Percentiles rank a stretch among this genome's conserved stretches.
Conservation (phyloP, 2,113 vertebrate species). For the Beaufortia kweichowensis region DNA sequence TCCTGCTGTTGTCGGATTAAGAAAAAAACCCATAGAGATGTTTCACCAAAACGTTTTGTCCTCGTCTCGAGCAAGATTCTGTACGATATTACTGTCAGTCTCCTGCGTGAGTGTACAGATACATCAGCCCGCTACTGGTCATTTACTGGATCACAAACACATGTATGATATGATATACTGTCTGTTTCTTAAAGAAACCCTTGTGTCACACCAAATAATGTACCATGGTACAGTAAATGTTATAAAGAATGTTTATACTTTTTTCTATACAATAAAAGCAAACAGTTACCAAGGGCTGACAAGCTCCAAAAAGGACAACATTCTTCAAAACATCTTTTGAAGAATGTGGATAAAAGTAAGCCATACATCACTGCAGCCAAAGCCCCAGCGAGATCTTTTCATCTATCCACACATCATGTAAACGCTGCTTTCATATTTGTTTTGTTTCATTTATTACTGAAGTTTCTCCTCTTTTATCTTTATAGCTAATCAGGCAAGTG, state of each 20-base stretch:
- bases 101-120: not conserved
- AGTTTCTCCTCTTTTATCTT: not conserved
- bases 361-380: not conserved
- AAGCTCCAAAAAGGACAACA: too few relatives aligned
- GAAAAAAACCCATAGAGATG: not conserved
- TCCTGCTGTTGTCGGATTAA: not conserved
- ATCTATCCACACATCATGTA: not conserved
- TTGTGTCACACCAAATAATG: too few relatives aligned
- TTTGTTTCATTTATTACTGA: slow-evolving; percentile 4
- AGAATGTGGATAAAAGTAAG: too few relatives aligned
- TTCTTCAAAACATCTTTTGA: too few relatives aligned
- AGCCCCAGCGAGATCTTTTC: slow-evolving; percentile 13
- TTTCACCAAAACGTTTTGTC: not conserved
- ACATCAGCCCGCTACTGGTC: not conserved
- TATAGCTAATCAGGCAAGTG: slow-evolving; percentile 20
- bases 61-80: slow-evolving; percentile 3
- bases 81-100: not conserved
- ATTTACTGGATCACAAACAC: not conserved
- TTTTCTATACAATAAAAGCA: too few relatives aligned
- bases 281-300: too few relatives aligned
- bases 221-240: too few relatives aligned
- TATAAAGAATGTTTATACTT: too few relatives aligned
- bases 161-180: not conserved
- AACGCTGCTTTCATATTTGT: slow-evolving; percentile 5
- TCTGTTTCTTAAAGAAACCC: too few relatives aligned